Conservation (phyloP, 1,140 invertebrate species). For the Trinorchestia longiramus region DNA sequence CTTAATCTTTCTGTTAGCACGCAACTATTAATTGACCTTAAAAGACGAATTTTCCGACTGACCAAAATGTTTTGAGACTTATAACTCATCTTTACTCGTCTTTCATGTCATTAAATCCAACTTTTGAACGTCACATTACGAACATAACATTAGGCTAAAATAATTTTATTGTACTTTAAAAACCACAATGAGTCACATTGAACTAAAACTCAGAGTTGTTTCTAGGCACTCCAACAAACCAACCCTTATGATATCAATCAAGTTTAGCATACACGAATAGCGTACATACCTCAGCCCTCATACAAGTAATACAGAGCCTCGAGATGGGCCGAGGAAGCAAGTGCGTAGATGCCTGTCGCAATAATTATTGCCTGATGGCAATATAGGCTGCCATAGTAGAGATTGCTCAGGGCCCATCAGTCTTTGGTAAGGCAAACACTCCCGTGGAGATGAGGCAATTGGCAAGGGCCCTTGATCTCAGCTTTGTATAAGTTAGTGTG, state of each 20-base stretch:
- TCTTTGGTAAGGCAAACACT: constrained; percentile 49
- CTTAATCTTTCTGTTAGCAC: too few species aligned
- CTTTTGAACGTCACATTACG: too few species aligned
- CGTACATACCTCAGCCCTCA: neutral
- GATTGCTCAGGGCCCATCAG: constrained; percentile 52
- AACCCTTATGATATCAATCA: neutral
- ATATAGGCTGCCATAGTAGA: constrained; percentile 52
- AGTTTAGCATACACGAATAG: neutral
- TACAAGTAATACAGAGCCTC: neutral
- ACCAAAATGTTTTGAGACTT: too few species aligned
- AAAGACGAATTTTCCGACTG: too few species aligned
- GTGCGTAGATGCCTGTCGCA: constrained; percentile 26
- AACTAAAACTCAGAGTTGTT: neutral
- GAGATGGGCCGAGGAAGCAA: neutral
- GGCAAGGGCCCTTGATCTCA: constrained; percentile 35
- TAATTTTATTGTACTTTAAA: too few species aligned
- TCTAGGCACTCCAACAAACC: neutral
- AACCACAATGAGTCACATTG: too few species aligned
- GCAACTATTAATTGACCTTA: too few species aligned
- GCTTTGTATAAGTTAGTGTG: constrained; percentile 50
- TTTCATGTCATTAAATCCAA: too few species aligned
- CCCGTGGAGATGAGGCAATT: constrained; percentile 38
- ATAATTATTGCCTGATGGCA: constrained; percentile 55
- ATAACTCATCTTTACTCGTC: too few species aligned
- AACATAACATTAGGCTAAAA: too few species aligned